Evolutionary conservation across 2,113 vertebrate species (phyloP), one percentile per base, ranked within the genome.

Genomic region (Lycaon pictus): DNA sequence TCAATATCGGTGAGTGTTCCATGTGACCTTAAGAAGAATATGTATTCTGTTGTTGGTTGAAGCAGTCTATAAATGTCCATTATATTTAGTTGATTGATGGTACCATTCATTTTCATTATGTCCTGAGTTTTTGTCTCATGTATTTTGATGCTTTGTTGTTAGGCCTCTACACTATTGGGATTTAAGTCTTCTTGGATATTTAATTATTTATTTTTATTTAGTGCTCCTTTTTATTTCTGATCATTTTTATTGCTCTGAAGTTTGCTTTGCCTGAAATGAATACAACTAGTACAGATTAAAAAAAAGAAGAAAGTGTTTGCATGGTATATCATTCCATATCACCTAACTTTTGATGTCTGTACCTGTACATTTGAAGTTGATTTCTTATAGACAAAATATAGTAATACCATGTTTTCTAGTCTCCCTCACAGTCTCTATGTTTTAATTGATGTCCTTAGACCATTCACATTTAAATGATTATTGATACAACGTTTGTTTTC

Each of bases 1-100:
- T 43, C 77, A 17, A 17, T 35, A 15, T 1, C 2, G 4, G n/a
- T 35, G 27, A 17, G 27, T 32, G 62, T 20, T 16, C 20, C n/a
- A 13, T 58, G n/a, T 23, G 77, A 81, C 77, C 25, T 81, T 56
- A 25, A 58, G 62, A 58, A 48, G 35, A 23, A 17, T 11, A 8
- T n/a, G n/a, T 23, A 1, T 55, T 4, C 35, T 48, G 19, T 27
- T 23, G 63, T 11, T 27, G 12, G 25, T 29, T 11, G 63, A 23
- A 58, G 1, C 22, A 3, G 7, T 48, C 35, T 4, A 11, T 2
- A 7, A 8, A 15, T 48, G 63, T 17, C 77, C 35, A 1, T n/a
- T 37, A 58, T 3, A 23, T 17, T 27, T 35, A 5, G 53, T 2
- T 82, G 89, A 43, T 23, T 32, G 77, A 71, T 10, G 25, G 43